Evolutionary conservation across 2,797 vertebrate species (phyloP), one percentile per base, ranked within the genome.

Genomic region (Rhinatrema bivittatum): DNA sequence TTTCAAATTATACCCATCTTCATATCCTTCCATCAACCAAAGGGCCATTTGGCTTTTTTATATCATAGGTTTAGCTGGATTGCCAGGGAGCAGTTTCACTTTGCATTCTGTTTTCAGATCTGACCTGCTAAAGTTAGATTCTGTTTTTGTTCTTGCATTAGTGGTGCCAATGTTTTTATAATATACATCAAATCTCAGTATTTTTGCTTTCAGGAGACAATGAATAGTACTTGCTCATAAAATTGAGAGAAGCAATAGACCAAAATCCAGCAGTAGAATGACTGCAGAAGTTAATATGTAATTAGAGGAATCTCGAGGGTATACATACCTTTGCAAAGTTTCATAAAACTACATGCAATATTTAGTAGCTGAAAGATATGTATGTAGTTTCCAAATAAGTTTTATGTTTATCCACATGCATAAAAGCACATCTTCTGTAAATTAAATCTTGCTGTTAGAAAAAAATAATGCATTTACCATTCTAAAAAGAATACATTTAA

Each of bases 51-150:
- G 51, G n/a, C 6, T 19, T 50, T 23, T 46, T 33, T 7, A 21
- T 12, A 46, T 22, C 7, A 28, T 7, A 36, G 37, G n/a, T n/a
- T n/a, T n/a, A n/a, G n/a, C n/a, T n/a, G n/a, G 23, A 43, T 52
- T 43, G 13, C 36, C 47, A 26, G 18, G 51, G 20, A 34, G 23
- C 32, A 17, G 42, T 29, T 53, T 42, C 25, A 9, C 40, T 35
- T n/a, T 27, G n/a, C 2, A 4, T 12, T 42, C 17, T 9, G 35
- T 13, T 11, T 43, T 32, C 41, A 53, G 53, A 51, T 20, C 60
- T 51, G 62, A 47, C 10, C 17, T 3, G 17, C 36, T 24, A 10
- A 9, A 46, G 20, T 25, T 44, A 10, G 5, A 45, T 53, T 51
- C 27, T 30, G 23, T 25, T n/a, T n/a, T 54, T 43, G 10, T 31